phyloP scores from a whole-genome alignment of 2,888 invertebrate genomes.

The Dendrolimus houi region DNA sequence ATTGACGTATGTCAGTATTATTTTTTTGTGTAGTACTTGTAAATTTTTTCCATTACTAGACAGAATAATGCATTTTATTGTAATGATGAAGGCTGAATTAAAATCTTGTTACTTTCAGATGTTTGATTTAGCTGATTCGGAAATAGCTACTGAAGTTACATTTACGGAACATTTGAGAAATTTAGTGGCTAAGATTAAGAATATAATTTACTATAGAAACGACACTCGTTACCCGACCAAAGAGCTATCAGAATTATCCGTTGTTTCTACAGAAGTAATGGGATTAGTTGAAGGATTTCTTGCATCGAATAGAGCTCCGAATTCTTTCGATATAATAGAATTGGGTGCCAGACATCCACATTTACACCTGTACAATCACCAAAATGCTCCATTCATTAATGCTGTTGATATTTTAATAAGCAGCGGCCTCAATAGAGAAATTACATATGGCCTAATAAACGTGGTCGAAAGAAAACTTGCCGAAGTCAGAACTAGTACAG shows the following conservation, averaged over 20 bases:
- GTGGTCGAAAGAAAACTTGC: conserved; percentile 68
- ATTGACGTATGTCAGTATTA: too few relatives aligned
- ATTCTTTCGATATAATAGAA: conserved; percentile 66
- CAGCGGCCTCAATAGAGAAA: conserved; percentile 67
- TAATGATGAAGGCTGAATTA: too few relatives aligned
- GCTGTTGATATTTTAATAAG: conserved; percentile 66
- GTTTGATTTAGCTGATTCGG: conserved; percentile 80
- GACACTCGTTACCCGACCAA: conserved; percentile 65
- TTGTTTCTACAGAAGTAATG: conserved; percentile 77
- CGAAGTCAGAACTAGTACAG: conserved; percentile 58
- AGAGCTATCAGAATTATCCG: conserved; percentile 74
- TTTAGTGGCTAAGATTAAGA: conserved; percentile 67
- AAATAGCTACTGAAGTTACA: conserved; percentile 80
- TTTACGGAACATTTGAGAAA: conserved; percentile 80
- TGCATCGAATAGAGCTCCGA: conserved; percentile 62
- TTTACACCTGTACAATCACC: conserved; percentile 63
- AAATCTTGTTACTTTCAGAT: conserved; percentile 69
- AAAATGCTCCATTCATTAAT: conserved; percentile 67
- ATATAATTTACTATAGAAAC: conserved; percentile 61
- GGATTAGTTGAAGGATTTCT: conserved; percentile 78
- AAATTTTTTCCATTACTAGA: too few relatives aligned
- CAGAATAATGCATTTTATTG: too few relatives aligned
- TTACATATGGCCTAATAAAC: conserved; percentile 68
- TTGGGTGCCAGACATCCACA: conserved; percentile 61
- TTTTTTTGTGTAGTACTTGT: too few relatives aligned